Conservation (phyloP, 1,140 invertebrate species). For the Drosophila sp. region DNA sequence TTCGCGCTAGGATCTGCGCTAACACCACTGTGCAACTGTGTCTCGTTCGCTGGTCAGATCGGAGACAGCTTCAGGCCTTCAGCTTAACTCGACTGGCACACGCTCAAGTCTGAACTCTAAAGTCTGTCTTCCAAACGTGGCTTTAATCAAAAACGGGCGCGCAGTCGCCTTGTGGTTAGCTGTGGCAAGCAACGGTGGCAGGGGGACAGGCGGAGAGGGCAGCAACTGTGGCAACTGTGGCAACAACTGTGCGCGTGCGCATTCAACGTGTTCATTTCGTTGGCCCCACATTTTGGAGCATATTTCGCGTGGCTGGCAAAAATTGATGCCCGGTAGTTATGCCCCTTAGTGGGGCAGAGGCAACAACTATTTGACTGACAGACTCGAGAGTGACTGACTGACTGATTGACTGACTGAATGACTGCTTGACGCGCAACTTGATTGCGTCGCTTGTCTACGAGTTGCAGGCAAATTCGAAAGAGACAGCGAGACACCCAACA, state of each 20-base stretch:
- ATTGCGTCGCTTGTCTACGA: conserved; percentile 60
- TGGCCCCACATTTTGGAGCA: conserved; percentile 47
- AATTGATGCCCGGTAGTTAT: conserved; percentile 84
- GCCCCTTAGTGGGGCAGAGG: conserved; percentile 37
- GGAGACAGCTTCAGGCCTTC: conserved; percentile 11
- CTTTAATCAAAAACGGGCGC: conserved; percentile 75
- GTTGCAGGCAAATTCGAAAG: conserved; percentile 48
- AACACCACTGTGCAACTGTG: not conserved
- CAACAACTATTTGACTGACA: conserved; percentile 29
- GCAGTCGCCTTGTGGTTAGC: conserved; percentile 73
- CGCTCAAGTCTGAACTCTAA: conserved; percentile 38
- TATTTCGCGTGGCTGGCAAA: conserved; percentile 61
- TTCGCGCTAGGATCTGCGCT: too few species aligned
- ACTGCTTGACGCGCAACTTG: conserved; percentile 56
- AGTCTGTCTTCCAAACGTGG: conserved; percentile 35
- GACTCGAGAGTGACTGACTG: conserved; percentile 30
- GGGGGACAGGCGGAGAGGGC: not conserved
- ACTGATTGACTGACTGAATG: conserved; percentile 61
- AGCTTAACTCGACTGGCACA: conserved; percentile 66
- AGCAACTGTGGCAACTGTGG: conserved; percentile 4
- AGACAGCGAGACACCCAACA: conserved; percentile 45
- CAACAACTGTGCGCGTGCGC: conserved; percentile 68
- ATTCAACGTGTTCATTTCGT: conserved; percentile 76
- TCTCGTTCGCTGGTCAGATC: not conserved
- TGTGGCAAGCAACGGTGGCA: conserved; percentile 39